Evolutionary conservation across 2,113 vertebrate genomes (phyloP), one percentile per base, ranked within the genome.

Genomic region (Potamarius usumacintae): DNA sequence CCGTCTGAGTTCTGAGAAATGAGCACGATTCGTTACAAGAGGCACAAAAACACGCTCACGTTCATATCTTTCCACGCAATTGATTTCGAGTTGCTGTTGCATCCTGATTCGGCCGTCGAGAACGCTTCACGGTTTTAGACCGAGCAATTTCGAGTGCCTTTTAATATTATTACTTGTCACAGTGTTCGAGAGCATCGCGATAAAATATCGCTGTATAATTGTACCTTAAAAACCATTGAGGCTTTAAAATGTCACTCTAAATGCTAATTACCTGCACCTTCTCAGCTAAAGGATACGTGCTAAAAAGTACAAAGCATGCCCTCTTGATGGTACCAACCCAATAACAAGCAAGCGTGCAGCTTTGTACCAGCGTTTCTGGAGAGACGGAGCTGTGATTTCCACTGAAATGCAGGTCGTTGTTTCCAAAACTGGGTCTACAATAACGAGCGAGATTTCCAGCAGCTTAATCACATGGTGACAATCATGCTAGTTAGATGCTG

Each of bases 381-480:
- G 50, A 71, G 82, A 77, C 58, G 42, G 22, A 62, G 27, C 27
- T 58, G 83, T 69, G 78, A 78, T 85, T 87, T 89, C 72, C 86
- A 89, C 34, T 85, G 69, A 87, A 87, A 84, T 11, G 74, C 63
- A 85, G 78, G 76, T 72, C 53, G 9, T 52, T 50, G n/a, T 84
- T 81, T 87, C 82, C 60, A 83, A 62, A 88, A 42, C 30, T 82
- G 48, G 58, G 79, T 34, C 71, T 69, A 48, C 22, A 86, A 42
- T 88, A 88, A 87, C 74, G 79, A 78, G 79, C 67, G 78, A 82
- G 79, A 22, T 88, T 84, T 90, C 89, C 87, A 90, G 60, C 87
- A 27, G 89, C 84, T 80, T 90, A 88, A 88, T 90, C 80, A 86
- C 87, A 90, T 42, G 30, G 81, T 90, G 89, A 87, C 87, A 90